Base-by-base conservation (phyloP, 2,113 vertebrate species). In the Mohoua ochrocephala region DNA sequence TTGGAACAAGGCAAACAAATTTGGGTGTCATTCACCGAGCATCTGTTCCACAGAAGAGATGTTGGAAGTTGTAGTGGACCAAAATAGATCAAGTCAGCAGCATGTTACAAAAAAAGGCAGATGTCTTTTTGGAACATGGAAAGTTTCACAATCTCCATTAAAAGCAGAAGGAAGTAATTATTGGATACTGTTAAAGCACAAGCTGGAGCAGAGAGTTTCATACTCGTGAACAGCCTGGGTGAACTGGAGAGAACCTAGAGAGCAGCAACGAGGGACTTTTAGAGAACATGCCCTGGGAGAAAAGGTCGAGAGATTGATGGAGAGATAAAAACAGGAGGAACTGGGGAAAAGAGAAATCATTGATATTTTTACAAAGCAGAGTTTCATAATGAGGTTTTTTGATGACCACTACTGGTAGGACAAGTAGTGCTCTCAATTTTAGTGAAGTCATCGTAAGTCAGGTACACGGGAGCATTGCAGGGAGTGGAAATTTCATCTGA, bases 71-170 rank as follows among this genome's bases (percentile, higher is more conserved):
- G 64, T 73, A 92, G 76, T 69, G 77, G 76, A 96, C 59, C 23
- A 73, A 84, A 96, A 74, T 41, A 84, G 64, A 84, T 76, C n/a
- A 49, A 81, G 61, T 84, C 54, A 91, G 59, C 73, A 93, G 73
- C 3, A 1, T 52, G 60, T 47, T 93, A 52, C 64, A 39, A 75
- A 84, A 73, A 81, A 93, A 93, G 77, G 74, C 87, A 91, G 65
- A 54, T 94, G 50, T 65, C 63, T 87, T 86, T 74, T 73, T 89
- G 47, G 77, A 74, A 56, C 21, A 0, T 24, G 35, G 30, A 12
- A 80, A 45, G 64, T 61, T 91, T 74, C 37, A 37, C 37, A 54
- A 18, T 76, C 41, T 73, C 26, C 11, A 7, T 86, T 89, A 84
- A 70, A 78, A 89, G 35, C n/a, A 77, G 76, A 84, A 65, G 45